phyloP scores from a whole-genome alignment of 2,113 vertebrate genomes.

The Garra rufa region DNA sequence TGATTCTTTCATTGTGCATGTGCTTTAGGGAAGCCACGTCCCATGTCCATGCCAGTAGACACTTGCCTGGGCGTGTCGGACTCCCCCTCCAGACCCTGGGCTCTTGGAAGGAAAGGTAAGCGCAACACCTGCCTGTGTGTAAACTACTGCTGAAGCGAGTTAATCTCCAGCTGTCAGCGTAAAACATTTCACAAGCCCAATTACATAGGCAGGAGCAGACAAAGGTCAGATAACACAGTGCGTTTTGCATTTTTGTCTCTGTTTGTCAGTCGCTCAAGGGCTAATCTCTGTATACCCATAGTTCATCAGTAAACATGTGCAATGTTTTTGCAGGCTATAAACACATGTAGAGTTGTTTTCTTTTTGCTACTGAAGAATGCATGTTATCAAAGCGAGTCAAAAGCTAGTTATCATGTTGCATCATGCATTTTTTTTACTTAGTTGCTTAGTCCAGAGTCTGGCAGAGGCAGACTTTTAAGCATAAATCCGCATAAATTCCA shows the following conservation, averaged over 20 bases:
- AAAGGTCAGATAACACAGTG: neutral
- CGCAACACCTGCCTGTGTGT: neutral
- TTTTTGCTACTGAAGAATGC: neutral
- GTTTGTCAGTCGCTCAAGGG: neutral
- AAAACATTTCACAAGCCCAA: neutral
- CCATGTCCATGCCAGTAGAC: constrained; percentile 94
- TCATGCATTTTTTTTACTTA: neutral
- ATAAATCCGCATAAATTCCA: no score
- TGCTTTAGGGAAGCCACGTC: constrained; percentile 87
- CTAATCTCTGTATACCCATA: neutral
- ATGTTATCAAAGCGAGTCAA: neutral
- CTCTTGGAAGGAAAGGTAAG: constrained; percentile 85
- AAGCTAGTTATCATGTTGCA: neutral
- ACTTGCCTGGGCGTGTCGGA: constrained; percentile 81
- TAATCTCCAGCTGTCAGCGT: neutral
- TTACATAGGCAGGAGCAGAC: neutral
- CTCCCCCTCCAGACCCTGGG: constrained; percentile 76
- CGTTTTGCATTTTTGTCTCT: neutral
- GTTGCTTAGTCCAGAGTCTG: no score
- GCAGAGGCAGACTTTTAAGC: no score
- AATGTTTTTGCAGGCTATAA: neutral
- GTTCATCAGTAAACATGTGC: neutral
- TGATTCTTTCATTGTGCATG: constrained; percentile 22
- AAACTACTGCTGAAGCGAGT: constrained; percentile 14
- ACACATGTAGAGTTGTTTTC: neutral